These are phyloP conservation scores for Augochlora pura DNA, from an alignment of 1,140 invertebrate genomes.

Conservation along the genomic window DNA sequence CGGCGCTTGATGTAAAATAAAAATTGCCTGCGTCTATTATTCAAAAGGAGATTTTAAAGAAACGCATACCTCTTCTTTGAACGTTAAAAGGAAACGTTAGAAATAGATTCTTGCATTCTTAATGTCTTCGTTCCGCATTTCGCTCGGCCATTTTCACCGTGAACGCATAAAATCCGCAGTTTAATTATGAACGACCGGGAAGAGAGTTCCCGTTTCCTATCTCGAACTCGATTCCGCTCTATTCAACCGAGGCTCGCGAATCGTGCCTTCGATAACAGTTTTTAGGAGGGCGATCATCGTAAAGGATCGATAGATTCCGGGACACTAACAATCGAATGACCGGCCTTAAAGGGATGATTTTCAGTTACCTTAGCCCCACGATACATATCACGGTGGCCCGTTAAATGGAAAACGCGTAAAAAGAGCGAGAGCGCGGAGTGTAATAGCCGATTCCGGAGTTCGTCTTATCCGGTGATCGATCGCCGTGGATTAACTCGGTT, in stretches of 20 bases:
- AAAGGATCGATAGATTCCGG: not conserved
- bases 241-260: not conserved
- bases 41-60: no score
- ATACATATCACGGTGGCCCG: not conserved
- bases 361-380: not conserved
- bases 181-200: no score
- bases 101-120: no score
- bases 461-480: slow-evolving; percentile 18
- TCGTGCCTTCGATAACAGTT: not conserved
- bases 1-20: no score
- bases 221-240: no score
- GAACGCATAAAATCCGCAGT: no score
- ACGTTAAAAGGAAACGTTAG: no score
- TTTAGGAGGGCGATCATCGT: not conserved
- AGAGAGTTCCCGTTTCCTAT: no score
- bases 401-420: slow-evolving; percentile 8
- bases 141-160: no score
- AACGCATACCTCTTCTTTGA: no score
- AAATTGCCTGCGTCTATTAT: no score
- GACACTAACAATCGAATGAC: not conserved
- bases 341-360: not conserved
- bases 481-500: not conserved
- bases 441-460: not conserved
- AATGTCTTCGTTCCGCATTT: no score
- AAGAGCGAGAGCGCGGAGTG: not conserved